Evolutionary conservation across 2,113 vertebrate genomes (phyloP).

Genomic region (Zapus hudsonius): DNA sequence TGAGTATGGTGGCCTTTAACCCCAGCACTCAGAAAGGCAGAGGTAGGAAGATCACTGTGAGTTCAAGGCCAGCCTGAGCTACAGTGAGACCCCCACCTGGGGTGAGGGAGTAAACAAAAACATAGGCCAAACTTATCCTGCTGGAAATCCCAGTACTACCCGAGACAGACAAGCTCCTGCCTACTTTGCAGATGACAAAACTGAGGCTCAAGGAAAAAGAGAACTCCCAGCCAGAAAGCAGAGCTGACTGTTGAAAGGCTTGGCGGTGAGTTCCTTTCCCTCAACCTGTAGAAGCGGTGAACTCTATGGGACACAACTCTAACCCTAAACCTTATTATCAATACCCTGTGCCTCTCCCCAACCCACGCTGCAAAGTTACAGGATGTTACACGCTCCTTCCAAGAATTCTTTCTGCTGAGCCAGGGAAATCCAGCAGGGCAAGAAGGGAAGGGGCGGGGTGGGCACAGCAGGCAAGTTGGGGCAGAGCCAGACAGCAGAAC

Average conservation of each 20-base stretch:
- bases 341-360: neutral
- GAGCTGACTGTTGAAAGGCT: neutral
- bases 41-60: no score
- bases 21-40: no score
- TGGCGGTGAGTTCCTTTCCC: neutral
- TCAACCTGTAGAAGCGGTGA: neutral
- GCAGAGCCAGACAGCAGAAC: neutral
- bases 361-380: slow-evolving; percentile 2
- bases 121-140: neutral
- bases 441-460: slow-evolving; percentile 40
- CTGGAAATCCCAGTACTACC: neutral
- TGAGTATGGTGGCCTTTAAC: no score
- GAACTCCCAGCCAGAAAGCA: neutral
- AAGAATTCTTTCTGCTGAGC: slow-evolving; percentile 74
- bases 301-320: neutral
- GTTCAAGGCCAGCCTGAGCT: no score
- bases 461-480: neutral
- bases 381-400: slow-evolving; percentile 60
- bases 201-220: neutral
- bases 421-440: slow-evolving; percentile 44
- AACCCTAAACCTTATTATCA: neutral
- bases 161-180: neutral
- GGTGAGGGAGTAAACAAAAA: neutral
- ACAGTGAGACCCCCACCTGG: no score
- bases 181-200: slow-evolving; percentile 41